A percentile compares a stretch with the other conserved stretches of the same genome.
These are phyloP conservation scores for Entomobrya multifasciata DNA, from an alignment of 2,888 invertebrate genomes.

Conservation along the genomic window DNA sequence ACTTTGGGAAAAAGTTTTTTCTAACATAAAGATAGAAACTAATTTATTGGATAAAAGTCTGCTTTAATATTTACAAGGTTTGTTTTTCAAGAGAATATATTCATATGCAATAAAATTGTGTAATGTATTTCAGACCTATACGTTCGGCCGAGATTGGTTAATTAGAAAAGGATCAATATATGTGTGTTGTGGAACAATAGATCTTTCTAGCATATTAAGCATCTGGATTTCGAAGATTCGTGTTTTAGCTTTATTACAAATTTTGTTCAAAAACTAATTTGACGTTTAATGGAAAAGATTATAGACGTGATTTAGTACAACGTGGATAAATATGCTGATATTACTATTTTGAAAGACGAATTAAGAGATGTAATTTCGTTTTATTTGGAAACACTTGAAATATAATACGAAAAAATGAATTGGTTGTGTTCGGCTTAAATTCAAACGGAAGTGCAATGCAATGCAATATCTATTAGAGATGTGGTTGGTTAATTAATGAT, in stretches of 20 bases:
- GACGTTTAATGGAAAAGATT: too few species aligned
- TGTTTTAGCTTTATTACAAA: too few species aligned
- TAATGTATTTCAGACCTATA: neutral
- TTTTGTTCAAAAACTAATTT: too few species aligned
- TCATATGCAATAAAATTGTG: neutral
- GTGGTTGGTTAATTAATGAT: neutral
- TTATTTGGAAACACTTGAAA: too few species aligned
- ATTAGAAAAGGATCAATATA: neutral
- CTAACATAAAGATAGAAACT: neutral
- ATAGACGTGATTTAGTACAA: too few species aligned
- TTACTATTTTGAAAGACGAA: too few species aligned
- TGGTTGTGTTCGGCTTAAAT: neutral
- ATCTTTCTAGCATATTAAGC: too few species aligned
- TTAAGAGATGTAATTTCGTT: too few species aligned
- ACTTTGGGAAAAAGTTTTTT: neutral
- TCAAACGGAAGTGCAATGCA: neutral
- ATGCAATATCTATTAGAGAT: neutral
- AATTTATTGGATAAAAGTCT: neutral
- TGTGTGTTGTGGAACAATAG: neutral
- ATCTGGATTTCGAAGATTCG: too few species aligned
- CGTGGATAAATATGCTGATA: too few species aligned
- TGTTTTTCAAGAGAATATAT: neutral
- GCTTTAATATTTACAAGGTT: neutral
- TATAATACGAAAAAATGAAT: too few species aligned
- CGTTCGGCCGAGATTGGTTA: neutral